Percentiles rank a stretch among this genome's conserved stretches.
Evolutionary conservation across 2,113 vertebrate genomes (phyloP).

Genomic region (Oryzias celebensis): DNA sequence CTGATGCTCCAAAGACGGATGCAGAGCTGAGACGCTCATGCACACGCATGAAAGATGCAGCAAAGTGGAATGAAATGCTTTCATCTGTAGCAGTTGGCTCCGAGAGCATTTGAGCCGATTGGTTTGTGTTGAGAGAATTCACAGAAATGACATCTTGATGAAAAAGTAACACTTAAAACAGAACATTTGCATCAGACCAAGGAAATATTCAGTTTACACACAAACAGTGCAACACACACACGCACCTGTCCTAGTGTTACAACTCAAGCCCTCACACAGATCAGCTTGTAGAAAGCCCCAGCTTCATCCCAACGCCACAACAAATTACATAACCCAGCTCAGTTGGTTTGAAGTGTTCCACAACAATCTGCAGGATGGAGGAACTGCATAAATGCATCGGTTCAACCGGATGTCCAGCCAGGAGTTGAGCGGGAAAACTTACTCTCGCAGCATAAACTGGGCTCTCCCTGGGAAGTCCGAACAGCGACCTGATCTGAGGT

Average conservation of each 20-base stretch:
- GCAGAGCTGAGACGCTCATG: conserved; percentile 9
- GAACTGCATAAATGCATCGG: conserved; percentile 14
- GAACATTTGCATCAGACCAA: conserved; percentile 2
- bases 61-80: neutral
- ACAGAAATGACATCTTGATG: neutral
- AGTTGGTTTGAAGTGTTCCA: conserved; percentile 40
- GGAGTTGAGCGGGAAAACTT: conserved; percentile 50
- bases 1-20: conserved; percentile 36
- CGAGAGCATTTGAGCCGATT: neutral
- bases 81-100: neutral
- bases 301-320: conserved; percentile 52
- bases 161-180: neutral
- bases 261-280: conserved; percentile 30
- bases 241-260: conserved; percentile 25
- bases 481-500: conserved; percentile 28
- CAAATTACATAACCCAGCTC: conserved; percentile 66
- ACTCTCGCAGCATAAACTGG: conserved; percentile 36
- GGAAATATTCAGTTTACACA: conserved; percentile 6
- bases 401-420: conserved; percentile 15
- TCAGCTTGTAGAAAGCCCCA: conserved; percentile 44
- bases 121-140: neutral
- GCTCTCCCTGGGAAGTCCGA: conserved; percentile 38
- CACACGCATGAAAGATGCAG: conserved; percentile 10
- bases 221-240: conserved; percentile 22
- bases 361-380: conserved; percentile 15